phyloP scores from a whole-genome alignment of 2,113 vertebrate genomes.

The Oostethus manadensis region DNA sequence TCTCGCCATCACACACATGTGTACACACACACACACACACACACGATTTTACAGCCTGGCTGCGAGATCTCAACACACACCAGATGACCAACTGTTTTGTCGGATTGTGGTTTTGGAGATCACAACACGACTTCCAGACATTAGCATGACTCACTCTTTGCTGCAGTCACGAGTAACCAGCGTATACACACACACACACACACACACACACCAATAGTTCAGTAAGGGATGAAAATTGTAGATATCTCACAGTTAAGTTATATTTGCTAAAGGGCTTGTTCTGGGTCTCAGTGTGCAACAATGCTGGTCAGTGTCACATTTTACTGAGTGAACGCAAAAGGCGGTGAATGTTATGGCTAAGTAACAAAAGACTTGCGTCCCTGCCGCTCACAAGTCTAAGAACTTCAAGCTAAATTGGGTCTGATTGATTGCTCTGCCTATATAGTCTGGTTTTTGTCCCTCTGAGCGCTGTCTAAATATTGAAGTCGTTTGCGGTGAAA shows the following conservation, averaged over 20 bases:
- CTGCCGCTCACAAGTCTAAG: slow-evolving; percentile 11
- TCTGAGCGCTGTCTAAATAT: slow-evolving; percentile 66
- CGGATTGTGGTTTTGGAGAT: slow-evolving; percentile 53
- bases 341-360: background rate
- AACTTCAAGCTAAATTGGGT: slow-evolving; percentile 49
- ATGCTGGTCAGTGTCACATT: background rate
- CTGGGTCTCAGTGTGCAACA: background rate
- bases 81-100: slow-evolving; percentile 60
- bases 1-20: slow-evolving; percentile 21
- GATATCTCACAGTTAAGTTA: background rate
- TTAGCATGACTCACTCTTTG: slow-evolving; percentile 48
- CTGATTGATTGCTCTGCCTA: slow-evolving; percentile 55
- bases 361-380: background rate
- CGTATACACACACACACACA: background rate
- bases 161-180: slow-evolving; percentile 12
- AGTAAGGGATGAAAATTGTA: background rate
- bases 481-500: slow-evolving; percentile 61
- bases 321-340: background rate
- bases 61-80: slow-evolving; percentile 49
- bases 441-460: slow-evolving; percentile 56
- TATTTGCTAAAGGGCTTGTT: background rate
- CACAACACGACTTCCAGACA: slow-evolving; percentile 53
- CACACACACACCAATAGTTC: background rate
- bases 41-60: slow-evolving; percentile 37
- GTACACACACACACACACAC: slow-evolving; percentile 26